A percentile compares a stretch with the other conserved stretches of the same genome.
Evolutionary conservation across 2,888 invertebrate genomes (phyloP).

Genomic region (Trimorus sp.): DNA sequence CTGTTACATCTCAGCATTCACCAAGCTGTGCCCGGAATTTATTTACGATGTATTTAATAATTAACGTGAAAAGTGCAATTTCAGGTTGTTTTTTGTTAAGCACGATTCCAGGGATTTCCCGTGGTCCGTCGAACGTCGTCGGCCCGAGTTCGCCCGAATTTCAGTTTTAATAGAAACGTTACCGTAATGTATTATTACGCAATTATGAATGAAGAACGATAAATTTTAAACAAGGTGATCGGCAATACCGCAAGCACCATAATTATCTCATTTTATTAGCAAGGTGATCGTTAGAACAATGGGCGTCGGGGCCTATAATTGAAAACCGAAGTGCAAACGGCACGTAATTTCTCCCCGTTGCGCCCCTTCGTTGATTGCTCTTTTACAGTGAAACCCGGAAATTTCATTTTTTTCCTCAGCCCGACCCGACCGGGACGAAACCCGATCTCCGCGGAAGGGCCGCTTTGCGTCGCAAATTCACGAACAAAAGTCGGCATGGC

Average conservation of each 20-base stretch:
- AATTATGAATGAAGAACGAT: conserved; percentile 21
- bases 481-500: neutral
- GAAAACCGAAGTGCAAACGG: conserved; percentile 20
- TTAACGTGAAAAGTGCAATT: conserved; percentile 47
- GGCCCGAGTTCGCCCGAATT: conserved; percentile 2
- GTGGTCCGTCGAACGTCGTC: neutral
- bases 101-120: conserved; percentile 30
- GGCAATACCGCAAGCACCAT: conserved; percentile 15
- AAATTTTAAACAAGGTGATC: conserved; percentile 27
- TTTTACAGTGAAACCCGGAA: conserved; percentile 31
- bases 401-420: conserved; percentile 28
- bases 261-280: conserved; percentile 28
- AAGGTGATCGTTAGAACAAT: conserved; percentile 16
- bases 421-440: conserved; percentile 19
- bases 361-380: conserved; percentile 1
- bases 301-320: conserved; percentile 6
- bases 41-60: conserved; percentile 43
- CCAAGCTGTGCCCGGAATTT: no score
- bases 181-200: conserved; percentile 24
- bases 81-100: conserved; percentile 21
- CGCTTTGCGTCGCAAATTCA: conserved; percentile 20
- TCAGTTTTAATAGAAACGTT: conserved; percentile 23
- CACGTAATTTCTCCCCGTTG: conserved; percentile 22
- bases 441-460: conserved; percentile 24
- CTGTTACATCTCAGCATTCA: conserved; percentile 34